A percentile compares a stretch with the other conserved stretches of the same genome.
Conservation (phyloP, 2,113 vertebrate species). For the Phoxinus phoxinus region DNA sequence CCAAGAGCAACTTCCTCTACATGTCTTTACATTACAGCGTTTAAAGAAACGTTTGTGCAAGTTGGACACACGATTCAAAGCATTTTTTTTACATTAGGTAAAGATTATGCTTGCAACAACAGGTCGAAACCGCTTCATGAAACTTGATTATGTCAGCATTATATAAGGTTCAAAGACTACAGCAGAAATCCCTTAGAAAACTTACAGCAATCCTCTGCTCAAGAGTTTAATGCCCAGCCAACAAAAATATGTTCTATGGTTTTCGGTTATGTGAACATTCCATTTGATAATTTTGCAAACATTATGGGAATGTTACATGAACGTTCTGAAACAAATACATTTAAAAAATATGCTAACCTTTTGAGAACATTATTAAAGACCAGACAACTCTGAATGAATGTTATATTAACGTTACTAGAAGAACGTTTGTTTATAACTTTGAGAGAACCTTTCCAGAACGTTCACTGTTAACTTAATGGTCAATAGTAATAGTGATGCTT, state of each 20-base stretch:
- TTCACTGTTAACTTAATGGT: not conserved
- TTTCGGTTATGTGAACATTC: no score
- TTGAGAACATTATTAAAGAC: no score
- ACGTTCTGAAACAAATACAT: no score
- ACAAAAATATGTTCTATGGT: no score
- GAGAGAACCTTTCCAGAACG: no score
- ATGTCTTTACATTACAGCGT: conserved; percentile 8
- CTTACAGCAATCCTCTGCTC: not conserved
- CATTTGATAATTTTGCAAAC: no score
- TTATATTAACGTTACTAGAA: no score
- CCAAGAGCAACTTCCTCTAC: conserved; percentile 45
- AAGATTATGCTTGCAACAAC: conserved; percentile 30
- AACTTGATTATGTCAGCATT: not conserved
- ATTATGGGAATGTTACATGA: no score
- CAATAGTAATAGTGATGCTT: not conserved
- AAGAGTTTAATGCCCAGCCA: not conserved
- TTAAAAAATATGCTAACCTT: no score
- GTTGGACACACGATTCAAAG: not conserved
- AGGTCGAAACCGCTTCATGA: not conserved
- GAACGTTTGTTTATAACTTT: no score
- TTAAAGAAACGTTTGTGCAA: conserved; percentile 21
- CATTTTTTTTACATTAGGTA: conserved; percentile 6
- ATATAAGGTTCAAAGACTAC: not conserved
- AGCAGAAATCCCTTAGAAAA: not conserved
- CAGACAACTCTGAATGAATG: no score